phyloP scores from a whole-genome alignment of 2,797 vertebrate genomes.

The Pangasius macronema region DNA sequence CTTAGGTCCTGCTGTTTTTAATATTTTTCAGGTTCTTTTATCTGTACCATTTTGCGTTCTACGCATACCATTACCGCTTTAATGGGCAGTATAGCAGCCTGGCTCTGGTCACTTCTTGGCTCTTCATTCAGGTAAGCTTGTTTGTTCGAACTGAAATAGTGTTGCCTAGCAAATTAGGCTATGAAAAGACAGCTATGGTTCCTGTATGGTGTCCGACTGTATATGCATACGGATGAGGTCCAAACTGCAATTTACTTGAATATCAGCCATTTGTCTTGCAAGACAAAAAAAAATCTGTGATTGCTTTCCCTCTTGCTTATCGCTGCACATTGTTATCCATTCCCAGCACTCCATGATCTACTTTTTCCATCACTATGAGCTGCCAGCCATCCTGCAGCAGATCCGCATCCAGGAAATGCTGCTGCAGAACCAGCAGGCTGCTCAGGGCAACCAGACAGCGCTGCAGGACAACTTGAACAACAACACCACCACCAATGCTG shows the following conservation, averaged over 20 bases:
- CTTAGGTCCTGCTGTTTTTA: not conserved
- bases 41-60: constrained; percentile 97
- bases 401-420: constrained; percentile 96
- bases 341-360: constrained; percentile 97
- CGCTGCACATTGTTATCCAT: not conserved
- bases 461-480: constrained; percentile 95
- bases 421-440: constrained; percentile 89
- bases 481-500: constrained; percentile 69
- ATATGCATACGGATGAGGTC: not conserved
- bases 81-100: constrained; percentile 98
- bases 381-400: constrained; percentile 95
- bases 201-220: not conserved
- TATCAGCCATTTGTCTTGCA: not conserved
- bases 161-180: not conserved
- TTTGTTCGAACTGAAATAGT: not conserved
- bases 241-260: not conserved
- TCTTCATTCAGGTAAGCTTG: constrained; percentile 91
- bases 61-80: constrained; percentile 97
- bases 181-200: not conserved
- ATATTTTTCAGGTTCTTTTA: constrained; percentile 87
- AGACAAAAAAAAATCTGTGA: not conserved
- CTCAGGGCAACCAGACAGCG: constrained; percentile 84
- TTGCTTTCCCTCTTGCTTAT: not conserved
- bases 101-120: constrained; percentile 95
- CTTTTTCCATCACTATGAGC: constrained; percentile 97